Conservation (phyloP, 2,113 vertebrate genomes). For the Grus americana region DNA sequence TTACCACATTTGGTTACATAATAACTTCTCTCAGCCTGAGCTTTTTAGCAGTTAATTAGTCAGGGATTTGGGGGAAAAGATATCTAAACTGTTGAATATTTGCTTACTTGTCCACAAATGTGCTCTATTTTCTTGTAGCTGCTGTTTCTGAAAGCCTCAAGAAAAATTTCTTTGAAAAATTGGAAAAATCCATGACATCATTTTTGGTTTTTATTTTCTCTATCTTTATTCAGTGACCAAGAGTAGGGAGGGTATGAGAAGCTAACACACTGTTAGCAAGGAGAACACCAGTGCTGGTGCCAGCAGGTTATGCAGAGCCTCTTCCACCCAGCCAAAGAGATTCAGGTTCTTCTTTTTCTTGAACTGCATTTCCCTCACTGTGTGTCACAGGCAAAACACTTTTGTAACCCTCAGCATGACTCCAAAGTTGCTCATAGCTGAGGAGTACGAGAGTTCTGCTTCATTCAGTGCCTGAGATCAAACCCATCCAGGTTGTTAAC, state of each 20-base stretch:
- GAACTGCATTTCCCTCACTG: neutral
- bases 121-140: neutral
- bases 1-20: slow-evolving; percentile 7
- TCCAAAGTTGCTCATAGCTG: neutral
- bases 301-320: neutral
- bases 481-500: neutral
- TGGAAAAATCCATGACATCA: neutral
- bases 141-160: neutral
- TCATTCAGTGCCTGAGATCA: neutral
- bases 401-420: neutral
- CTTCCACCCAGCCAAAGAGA: neutral
- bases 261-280: neutral
- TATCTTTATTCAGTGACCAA: neutral
- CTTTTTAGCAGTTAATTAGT: slow-evolving; percentile 59
- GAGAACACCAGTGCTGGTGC: neutral
- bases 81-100: neutral
- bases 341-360: neutral
- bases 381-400: neutral
- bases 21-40: slow-evolving; percentile 11
- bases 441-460: neutral
- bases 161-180: neutral
- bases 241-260: neutral
- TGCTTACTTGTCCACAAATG: neutral
- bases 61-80: slow-evolving; percentile 6
- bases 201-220: neutral